Base-by-base conservation (phyloP, 2,797 vertebrate genomes). In the Prionace glauca region DNA sequence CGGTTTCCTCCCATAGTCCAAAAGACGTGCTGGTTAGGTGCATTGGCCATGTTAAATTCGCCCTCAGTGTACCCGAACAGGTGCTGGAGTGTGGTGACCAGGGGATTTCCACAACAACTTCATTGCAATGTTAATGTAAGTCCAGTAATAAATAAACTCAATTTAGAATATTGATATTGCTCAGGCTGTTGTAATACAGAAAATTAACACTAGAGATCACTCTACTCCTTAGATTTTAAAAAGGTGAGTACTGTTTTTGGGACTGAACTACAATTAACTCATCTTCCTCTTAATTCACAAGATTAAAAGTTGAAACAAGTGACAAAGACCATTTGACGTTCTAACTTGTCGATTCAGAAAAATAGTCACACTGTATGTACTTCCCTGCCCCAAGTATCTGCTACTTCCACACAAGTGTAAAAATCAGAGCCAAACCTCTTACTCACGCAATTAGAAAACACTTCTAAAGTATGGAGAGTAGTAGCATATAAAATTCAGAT, bases 161-260 rank as follows among this genome's bases (percentile, higher is more conserved):
- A 10, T 84, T 81, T 36, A 36, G 18, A 41, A 5, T n/a, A 41
- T 81, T 4, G 1, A 60, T 20, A 20, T 32, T 41, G 90, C 62
- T n/a, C 62, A 69, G 62, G 67, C 71, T 32, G 18, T 50, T 95
- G 72, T 50, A 95, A 60, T 95, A 8, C n/a, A 32, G 29, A 60
- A 16, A 50, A 95, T 95, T 71, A 95, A 10, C 93, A 56, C 45
- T 56, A 77, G 93, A 95, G 45, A 26, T 56, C 93, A 95, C 45
- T 56, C 50, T 71, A 74, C 93, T 16, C 22, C 90, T 69, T 41
- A n/a, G 32, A 69, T 36, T 0, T 29, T 62, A 67, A 22, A 45
- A 69, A 41, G 2, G 29, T 11, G 24, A 65, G 1, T n/a, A 65
- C 16, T 18, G 8, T n/a, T 92, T 67, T 24, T 36, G n/a, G 36